A percentile compares a stretch with the other conserved stretches of the same genome.
Evolutionary conservation across 2,113 vertebrate genomes (phyloP).

Genomic region (Gnathonemus echidnorhynchus): DNA sequence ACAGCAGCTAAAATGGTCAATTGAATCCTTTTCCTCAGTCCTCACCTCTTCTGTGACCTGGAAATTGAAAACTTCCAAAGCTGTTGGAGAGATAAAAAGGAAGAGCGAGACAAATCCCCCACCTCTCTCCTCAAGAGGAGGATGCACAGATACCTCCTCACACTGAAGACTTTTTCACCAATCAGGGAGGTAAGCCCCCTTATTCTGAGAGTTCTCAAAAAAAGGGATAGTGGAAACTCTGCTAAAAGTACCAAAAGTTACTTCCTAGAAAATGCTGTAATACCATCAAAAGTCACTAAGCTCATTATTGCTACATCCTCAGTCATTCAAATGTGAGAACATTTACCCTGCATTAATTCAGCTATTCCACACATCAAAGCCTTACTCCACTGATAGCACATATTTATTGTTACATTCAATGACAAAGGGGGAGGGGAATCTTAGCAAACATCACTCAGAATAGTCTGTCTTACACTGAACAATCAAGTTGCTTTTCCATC

Average conservation of each 20-base stretch:
- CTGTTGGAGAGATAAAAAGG: neutral
- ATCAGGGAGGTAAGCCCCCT: neutral
- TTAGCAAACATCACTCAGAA: neutral
- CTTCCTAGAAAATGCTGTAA: neutral
- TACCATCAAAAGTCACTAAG: neutral
- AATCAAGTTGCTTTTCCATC: neutral
- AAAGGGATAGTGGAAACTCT: neutral
- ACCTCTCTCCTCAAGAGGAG: neutral
- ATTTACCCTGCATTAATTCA: neutral
- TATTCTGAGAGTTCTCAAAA: neutral
- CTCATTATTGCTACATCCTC: neutral
- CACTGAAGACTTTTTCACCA: neutral
- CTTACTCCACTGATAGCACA: neutral
- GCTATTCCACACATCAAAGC: neutral
- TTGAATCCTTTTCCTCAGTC: neutral
- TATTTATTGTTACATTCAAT: neutral
- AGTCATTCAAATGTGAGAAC: neutral
- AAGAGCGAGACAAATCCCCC: neutral
- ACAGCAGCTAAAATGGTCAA: neutral
- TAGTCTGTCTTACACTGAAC: neutral
- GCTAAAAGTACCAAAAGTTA: neutral
- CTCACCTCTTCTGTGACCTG: neutral
- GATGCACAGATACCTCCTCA: neutral
- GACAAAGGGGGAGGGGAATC: neutral
- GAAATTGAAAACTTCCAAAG: neutral